A percentile compares a stretch with the other conserved stretches of the same genome.
These are phyloP conservation scores for Drosophila barbarae DNA, from an alignment of 2,888 invertebrate species.

Conservation along the genomic window DNA sequence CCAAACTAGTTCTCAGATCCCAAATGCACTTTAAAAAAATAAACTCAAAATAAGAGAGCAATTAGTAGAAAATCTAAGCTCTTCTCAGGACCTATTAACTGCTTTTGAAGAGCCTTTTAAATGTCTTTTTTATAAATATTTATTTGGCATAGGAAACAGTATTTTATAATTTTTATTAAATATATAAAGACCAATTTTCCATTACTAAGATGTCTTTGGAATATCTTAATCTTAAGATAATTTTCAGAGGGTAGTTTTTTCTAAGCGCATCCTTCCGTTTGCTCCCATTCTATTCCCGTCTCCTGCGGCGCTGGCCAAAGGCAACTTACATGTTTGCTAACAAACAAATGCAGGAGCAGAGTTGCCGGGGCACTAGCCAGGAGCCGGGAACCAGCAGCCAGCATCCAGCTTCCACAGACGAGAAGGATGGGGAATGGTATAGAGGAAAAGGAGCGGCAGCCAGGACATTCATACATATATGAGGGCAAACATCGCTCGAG, in stretches of 20 bases:
- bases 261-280: conserved; percentile 4
- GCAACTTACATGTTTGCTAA: conserved; percentile 73
- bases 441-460: conserved; percentile 50
- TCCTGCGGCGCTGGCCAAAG: conserved; percentile 61
- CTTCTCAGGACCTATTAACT: no score
- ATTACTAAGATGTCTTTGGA: not conserved
- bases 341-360: conserved; percentile 63
- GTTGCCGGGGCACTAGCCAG: conserved; percentile 53
- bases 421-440: not conserved
- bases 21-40: not conserved
- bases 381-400: conserved; percentile 8
- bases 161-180: not conserved
- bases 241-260: conserved; percentile 1
- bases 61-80: no score
- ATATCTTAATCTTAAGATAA: not conserved
- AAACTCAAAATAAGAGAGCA: not conserved
- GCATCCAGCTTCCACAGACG: not conserved
- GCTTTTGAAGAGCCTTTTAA: no score
- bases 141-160: not conserved
- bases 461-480: conserved; percentile 53
- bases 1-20: conserved; percentile 8
- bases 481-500: conserved; percentile 69
- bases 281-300: conserved; percentile 9
- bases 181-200: not conserved
- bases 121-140: not conserved